Evolutionary conservation across 2,113 vertebrate species (phyloP), one percentile per base, ranked within the genome.

Genomic region (Onychostruthus taczanowskii): DNA sequence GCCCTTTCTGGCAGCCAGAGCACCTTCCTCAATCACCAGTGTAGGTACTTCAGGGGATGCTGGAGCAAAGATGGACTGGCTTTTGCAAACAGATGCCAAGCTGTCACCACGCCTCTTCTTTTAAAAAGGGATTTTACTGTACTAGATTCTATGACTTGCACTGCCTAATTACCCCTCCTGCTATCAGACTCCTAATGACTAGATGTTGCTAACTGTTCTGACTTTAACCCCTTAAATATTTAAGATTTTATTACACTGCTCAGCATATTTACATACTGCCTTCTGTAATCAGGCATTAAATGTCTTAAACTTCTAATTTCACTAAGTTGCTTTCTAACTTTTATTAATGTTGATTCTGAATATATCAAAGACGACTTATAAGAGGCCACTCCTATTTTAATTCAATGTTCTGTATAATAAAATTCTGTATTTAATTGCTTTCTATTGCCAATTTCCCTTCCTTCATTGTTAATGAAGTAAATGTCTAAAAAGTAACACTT

Each of bases 141-240:
- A 55, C 66, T 58, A 61, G 52, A 84, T 94, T 91, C 74, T 82
- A 73, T 58, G 74, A 93, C 83, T 83, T 84, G 35, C 52, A 55
- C 50, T 77, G 86, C 62, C 70, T 95, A 94, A 95, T 94, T 93
- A 88, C 26, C 22, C 4, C 66, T 55, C 11, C 53, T 31, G 43
- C 77, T 18, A 69, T 73, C 79, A 95, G 85, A 67, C 89, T 94
- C 55, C 37, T 92, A 78, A 92, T 90, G 84, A 96, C 86, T 87
- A 94, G 66, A 53, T n/a, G 87, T 95, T 81, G 87, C 69, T 82
- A 83, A 87, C 39, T 89, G 78, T 56, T 95, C 93, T 84, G 87
- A 80, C 91, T 96, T 96, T 95, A 97, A 96, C 80, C 59, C 76
- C 69, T 88, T 86, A 73, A 84, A 94, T 94, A 97, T 69, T 91